Evolutionary conservation across 2,113 vertebrate genomes (phyloP), one percentile per base, ranked within the genome.

Genomic region (Rafetus swinhoei): DNA sequence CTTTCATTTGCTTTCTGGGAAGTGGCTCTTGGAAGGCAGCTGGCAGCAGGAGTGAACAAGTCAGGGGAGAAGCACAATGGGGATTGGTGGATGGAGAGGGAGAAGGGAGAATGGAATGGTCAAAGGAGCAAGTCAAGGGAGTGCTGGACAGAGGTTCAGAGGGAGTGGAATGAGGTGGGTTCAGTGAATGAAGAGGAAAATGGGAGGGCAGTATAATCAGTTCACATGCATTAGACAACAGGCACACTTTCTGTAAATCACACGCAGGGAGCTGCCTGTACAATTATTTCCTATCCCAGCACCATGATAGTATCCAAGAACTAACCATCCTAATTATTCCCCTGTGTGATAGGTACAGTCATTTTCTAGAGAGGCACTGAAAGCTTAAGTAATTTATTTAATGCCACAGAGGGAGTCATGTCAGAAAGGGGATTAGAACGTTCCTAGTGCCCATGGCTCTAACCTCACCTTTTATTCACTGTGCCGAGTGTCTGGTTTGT

Each of bases 1-100:
- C 77, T 88, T 50, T 45, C 50, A 95, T 90, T 56, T 79, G 39
- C 14, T 1, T 84, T 84, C 69, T 89, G 84, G 53, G 89, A 93
- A 87, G 77, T 50, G 84, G 81, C 32, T 89, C 14, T 50, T 77
- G 4, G 77, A 74, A 45, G 62, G 13, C 21, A 53, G 62, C 56
- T 53, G 55, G 3, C 6, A 65, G 84, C 45, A 52, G 52, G 85
- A 86, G 19, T 55, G 52, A 39, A n/a, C 18, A 65, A 76, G 25
- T 85, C 25, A 3, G 53, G 55, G 25, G 27, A 84, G 35, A 85
- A 87, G n/a, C 59, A 80, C 59, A 29, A 53, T 52, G 39, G 74
- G 45, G 35, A 77, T 45, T 45, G 19, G 22, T 21, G n/a, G 76
- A 52, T 25, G 22, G 12, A 53, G 77, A 79, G 25, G 52, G 50